phyloP scores from a whole-genome alignment of 37 sponge, comb jelly and placozoan genomes.

The Trichoplax adhaerens region DNA sequence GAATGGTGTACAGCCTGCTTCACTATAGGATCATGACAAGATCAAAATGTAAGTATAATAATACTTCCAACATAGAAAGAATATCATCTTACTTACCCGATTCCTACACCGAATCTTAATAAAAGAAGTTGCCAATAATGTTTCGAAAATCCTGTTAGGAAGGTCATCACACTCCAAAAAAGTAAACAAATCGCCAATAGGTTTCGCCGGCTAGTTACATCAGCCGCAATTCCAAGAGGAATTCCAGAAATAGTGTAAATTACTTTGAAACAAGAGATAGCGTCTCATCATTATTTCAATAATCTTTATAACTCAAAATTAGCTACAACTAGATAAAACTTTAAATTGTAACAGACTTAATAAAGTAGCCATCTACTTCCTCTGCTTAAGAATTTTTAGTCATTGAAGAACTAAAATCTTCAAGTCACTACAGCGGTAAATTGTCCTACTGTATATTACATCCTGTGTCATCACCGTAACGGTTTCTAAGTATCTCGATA shows the following conservation, averaged over 20 bases:
- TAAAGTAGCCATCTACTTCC: constrained; percentile 38
- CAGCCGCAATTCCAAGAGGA: constrained; percentile 43
- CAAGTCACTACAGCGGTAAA: background rate
- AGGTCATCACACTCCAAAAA: constrained; percentile 53
- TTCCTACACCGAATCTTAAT: constrained; percentile 21
- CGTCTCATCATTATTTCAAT: constrained; percentile 4
- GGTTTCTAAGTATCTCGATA: background rate
- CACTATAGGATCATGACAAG: constrained; percentile 17
- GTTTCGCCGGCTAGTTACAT: constrained; percentile 18
- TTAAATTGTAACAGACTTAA: background rate
- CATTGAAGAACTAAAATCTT: background rate
- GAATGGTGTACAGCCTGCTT: constrained; percentile 54
- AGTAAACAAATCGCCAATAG: constrained; percentile 22
- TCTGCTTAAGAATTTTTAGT: constrained; percentile 29
- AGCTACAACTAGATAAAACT: background rate
- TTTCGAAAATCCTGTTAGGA: constrained; percentile 28
- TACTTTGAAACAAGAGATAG: constrained; percentile 49
- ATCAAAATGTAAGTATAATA: background rate
- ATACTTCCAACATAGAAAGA: background rate
- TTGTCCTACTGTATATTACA: too few relatives aligned
- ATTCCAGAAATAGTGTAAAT: constrained; percentile 44
- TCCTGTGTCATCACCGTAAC: background rate
- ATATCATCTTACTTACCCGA: background rate
- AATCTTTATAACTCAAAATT: background rate
- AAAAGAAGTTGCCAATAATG: constrained; percentile 43